A percentile compares a stretch with the other conserved stretches of the same genome.
Evolutionary conservation across 2,888 invertebrate genomes (phyloP).

Genomic region (Neria commutata): DNA sequence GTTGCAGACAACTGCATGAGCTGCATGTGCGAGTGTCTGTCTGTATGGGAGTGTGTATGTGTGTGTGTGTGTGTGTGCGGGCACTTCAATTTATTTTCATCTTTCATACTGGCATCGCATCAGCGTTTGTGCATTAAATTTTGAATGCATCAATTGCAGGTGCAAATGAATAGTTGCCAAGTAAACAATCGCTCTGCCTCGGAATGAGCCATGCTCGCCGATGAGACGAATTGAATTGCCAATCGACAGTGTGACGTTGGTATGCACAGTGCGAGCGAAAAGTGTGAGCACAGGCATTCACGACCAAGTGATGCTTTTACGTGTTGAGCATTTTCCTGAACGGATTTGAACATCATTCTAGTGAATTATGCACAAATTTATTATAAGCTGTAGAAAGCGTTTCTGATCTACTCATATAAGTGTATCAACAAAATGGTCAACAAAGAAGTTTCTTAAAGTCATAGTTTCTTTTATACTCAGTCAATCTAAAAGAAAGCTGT

Average conservation of each 20-base stretch:
- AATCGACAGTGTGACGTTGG: slow-evolving; percentile 40
- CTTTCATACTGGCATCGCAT: slow-evolving; percentile 14
- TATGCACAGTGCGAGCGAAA: slow-evolving; percentile 2
- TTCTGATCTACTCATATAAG: too few relatives aligned
- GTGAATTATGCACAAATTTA: too few relatives aligned
- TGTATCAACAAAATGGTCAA: too few relatives aligned
- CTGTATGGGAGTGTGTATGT: not conserved
- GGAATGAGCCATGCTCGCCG: too few relatives aligned
- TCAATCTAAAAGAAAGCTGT: too few relatives aligned
- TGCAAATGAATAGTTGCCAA: slow-evolving; percentile 41
- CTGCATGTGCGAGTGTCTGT: not conserved
- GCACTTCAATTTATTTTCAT: slow-evolving; percentile 41
- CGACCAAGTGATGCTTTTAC: too few relatives aligned
- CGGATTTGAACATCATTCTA: too few relatives aligned
- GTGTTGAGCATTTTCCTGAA: too few relatives aligned
- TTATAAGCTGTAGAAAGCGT: too few relatives aligned
- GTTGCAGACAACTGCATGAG: not conserved
- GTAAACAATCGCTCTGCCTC: not conserved
- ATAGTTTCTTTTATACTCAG: too few relatives aligned
- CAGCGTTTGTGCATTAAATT: slow-evolving; percentile 27
- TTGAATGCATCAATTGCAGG: slow-evolving; percentile 33
- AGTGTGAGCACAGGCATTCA: too few relatives aligned
- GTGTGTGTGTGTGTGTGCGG: not conserved
- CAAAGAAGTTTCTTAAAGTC: too few relatives aligned
- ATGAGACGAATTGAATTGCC: slow-evolving; percentile 49